Percentiles rank a stretch among this genome's conserved stretches.
phyloP scores from a whole-genome alignment of 2,888 invertebrate species.

The Trilocha varians region DNA sequence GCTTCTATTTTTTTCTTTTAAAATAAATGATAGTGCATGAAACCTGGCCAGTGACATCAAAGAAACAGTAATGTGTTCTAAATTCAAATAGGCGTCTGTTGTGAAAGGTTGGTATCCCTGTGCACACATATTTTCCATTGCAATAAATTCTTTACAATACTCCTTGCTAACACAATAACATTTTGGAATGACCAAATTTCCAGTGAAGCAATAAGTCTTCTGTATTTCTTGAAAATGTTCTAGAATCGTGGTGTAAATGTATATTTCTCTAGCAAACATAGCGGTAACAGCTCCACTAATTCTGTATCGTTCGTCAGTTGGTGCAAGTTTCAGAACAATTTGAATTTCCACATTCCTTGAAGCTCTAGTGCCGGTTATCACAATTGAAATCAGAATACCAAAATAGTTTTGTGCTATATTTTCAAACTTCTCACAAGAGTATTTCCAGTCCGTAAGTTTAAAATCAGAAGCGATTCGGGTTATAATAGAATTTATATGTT shows the following conservation, averaged over 20 bases:
- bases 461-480: slow-evolving; percentile 16
- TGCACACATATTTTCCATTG: slow-evolving; percentile 45
- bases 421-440: slow-evolving; percentile 31
- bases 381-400: slow-evolving; percentile 46
- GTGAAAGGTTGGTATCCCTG: slow-evolving; percentile 38
- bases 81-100: slow-evolving; percentile 35
- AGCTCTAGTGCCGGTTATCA: slow-evolving; percentile 25
- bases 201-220: slow-evolving; percentile 10
- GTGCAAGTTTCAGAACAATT: slow-evolving; percentile 53
- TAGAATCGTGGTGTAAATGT: slow-evolving; percentile 41
- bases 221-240: slow-evolving; percentile 33
- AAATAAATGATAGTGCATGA: slow-evolving; percentile 51
- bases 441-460: slow-evolving; percentile 25
- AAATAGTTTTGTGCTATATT: slow-evolving; percentile 57
- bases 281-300: slow-evolving; percentile 52
- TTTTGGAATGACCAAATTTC: slow-evolving; percentile 32
- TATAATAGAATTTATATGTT: slow-evolving; percentile 21
- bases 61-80: slow-evolving; percentile 38
- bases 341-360: slow-evolving; percentile 19
- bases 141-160: slow-evolving; percentile 49
- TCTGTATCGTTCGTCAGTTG: slow-evolving; percentile 49
- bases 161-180: slow-evolving; percentile 41
- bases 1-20: slow-evolving; percentile 25
- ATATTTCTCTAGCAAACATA: slow-evolving; percentile 53
- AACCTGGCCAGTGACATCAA: slow-evolving; percentile 44